Conservation (phyloP, 2,113 vertebrate genomes). For the Lanius ludovicianus region DNA sequence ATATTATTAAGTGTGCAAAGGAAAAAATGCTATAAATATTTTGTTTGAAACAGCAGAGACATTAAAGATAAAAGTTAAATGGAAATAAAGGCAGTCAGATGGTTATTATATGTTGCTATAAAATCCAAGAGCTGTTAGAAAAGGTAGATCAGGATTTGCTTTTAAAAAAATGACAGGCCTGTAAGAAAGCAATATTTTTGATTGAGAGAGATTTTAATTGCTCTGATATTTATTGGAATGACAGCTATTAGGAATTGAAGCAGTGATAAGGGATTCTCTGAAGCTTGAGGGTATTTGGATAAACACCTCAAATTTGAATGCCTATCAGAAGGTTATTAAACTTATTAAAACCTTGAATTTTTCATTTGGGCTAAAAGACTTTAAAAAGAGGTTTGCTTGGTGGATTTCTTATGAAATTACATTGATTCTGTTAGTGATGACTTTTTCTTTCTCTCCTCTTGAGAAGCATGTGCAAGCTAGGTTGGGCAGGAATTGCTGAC, state of each 20-base stretch:
- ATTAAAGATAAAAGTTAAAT: slow-evolving; percentile 79
- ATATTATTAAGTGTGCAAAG: slow-evolving; percentile 49
- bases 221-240: slow-evolving; percentile 66
- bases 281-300: slow-evolving; percentile 67
- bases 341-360: slow-evolving; percentile 56
- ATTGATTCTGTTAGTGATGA: neutral
- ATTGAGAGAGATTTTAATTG: slow-evolving; percentile 43
- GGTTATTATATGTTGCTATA: slow-evolving; percentile 79
- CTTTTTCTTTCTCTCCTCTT: neutral
- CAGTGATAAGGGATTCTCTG: slow-evolving; percentile 50
- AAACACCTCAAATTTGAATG: slow-evolving; percentile 61
- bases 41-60: slow-evolving; percentile 74
- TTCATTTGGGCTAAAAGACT: slow-evolving; percentile 52
- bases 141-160: slow-evolving; percentile 77
- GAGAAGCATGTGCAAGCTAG: neutral
- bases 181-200: slow-evolving; percentile 58
- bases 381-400: slow-evolving; percentile 32
- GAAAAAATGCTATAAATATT: slow-evolving; percentile 74
- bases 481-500: neutral
- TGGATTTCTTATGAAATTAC: slow-evolving; percentile 14
- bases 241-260: slow-evolving; percentile 42
- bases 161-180: slow-evolving; percentile 70
- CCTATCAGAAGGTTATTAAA: slow-evolving; percentile 60
- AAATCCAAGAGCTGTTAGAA: slow-evolving; percentile 76
- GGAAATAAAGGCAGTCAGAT: slow-evolving; percentile 80